These are phyloP conservation scores for Zeus faber DNA, from an alignment of 2,113 vertebrate species.

Conservation along the genomic window DNA sequence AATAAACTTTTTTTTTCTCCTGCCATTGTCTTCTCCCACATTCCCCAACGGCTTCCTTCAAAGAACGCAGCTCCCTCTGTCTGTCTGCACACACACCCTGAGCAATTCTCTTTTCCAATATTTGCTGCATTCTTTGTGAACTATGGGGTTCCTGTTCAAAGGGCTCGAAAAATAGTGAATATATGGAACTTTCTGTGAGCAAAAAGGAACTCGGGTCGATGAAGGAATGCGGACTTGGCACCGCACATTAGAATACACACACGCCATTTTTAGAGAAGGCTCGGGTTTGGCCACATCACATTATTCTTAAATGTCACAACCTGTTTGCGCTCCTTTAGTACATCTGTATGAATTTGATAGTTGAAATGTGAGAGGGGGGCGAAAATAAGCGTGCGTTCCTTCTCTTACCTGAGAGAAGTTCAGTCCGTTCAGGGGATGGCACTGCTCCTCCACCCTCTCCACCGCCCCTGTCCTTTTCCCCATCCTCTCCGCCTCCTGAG, in stretches of 20 bases:
- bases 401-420: constrained; percentile 88
- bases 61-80: background rate
- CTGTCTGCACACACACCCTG: background rate
- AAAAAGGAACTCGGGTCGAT: background rate
- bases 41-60: constrained; percentile 14
- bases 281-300: background rate
- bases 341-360: too few relatives aligned
- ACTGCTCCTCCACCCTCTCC: constrained; percentile 91
- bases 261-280: background rate
- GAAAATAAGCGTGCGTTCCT: background rate
- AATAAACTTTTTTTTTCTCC: constrained; percentile 29
- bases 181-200: background rate
- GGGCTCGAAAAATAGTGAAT: too few relatives aligned
- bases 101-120: constrained; percentile 16
- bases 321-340: too few relatives aligned
- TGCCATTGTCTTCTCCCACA: constrained; percentile 30
- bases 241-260: background rate
- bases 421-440: constrained; percentile 85
- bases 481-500: constrained; percentile 86
- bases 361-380: too few relatives aligned
- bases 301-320: background rate
- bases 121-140: constrained; percentile 2
- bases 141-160: background rate
- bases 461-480: constrained; percentile 85
- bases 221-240: background rate